Conservation (phyloP, 37 sponge, comb jelly and placozoan genomes). For the Chondrosia reniformis region DNA sequence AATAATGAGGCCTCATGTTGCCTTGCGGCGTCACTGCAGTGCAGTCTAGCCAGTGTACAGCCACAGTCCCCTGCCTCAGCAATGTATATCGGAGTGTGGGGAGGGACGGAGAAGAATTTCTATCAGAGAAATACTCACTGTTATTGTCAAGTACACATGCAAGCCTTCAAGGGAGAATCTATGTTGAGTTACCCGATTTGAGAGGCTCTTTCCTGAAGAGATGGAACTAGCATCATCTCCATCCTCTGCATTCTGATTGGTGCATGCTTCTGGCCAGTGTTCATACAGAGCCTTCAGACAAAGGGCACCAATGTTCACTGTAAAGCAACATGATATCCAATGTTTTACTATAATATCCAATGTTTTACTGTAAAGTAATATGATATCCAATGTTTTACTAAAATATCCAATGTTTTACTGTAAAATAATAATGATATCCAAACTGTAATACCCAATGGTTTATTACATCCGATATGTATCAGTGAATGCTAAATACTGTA, state of each 20-base stretch:
- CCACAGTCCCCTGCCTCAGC: constrained; percentile 84
- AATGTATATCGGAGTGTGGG: constrained; percentile 81
- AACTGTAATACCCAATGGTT: too few species aligned
- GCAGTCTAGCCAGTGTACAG: constrained; percentile 47
- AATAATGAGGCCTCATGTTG: constrained; percentile 50
- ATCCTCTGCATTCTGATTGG: background rate
- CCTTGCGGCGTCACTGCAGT: constrained; percentile 44
- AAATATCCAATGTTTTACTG: too few species aligned
- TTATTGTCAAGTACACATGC: background rate
- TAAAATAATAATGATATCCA: too few species aligned
- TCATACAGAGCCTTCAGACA: constrained; percentile 67
- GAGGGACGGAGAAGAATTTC: constrained; percentile 69
- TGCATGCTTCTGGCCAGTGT: constrained; percentile 56
- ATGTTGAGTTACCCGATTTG: background rate
- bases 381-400: too few species aligned
- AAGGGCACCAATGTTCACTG: constrained; percentile 76
- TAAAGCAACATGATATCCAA: too few species aligned
- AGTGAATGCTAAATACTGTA: background rate
- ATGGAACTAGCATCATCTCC: background rate
- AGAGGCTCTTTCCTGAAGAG: background rate
- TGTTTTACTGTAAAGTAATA: too few species aligned
- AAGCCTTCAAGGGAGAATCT: too few species aligned
- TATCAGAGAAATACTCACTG: background rate
- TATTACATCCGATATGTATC: too few species aligned
- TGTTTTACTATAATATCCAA: too few species aligned